Evolutionary conservation across 2,113 vertebrate species (phyloP), one percentile per base, ranked within the genome.

Genomic region (Pseudolaguvia tuberculata): DNA sequence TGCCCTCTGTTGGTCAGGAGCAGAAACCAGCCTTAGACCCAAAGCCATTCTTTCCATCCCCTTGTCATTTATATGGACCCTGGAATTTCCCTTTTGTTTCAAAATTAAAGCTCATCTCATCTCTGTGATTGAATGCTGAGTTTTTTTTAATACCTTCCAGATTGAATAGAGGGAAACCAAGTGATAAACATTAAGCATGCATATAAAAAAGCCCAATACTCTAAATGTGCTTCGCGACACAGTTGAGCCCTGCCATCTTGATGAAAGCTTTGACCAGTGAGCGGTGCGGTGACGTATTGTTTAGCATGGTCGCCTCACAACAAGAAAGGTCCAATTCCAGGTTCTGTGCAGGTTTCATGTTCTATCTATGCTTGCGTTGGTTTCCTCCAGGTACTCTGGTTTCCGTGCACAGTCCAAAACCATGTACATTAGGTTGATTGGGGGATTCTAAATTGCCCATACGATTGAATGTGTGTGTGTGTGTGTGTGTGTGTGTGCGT

Each of bases 1-100:
- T 84, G 81, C 83, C 83, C 83, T 82, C 83, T 84, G 67, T 85
- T 80, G 83, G 83, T 48, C 47, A 42, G 48, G 50, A 65, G 14
- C 56, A 13, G 42, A 18, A 53, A 4, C 14, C 18, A 17, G 42
- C 20, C 27, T 61, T 39, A 52, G 57, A 59, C 72, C 69, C n/a
- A 39, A 70, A 27, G 59, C 57, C 42, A 51, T 57, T 75, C 39
- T 7, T 42, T 42, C 39, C 4, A 8, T 42, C 39, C 52, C 62
- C 15, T 21, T 20, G 6, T 71, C 53, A 27, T 53, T 72, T 55
- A 35, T 52, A 20, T 72, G 45, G 71, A 31, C 58, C 65, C 66
- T 23, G 31, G 42, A 79, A 58, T 67, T 57, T 65, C 51, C 21
- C 3, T 17, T 21, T 55, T 69, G 56, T 51, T 47, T 78, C 69